Evolutionary conservation across 2,888 invertebrate species (phyloP).

Genomic region (Himalopsyche japonica): DNA sequence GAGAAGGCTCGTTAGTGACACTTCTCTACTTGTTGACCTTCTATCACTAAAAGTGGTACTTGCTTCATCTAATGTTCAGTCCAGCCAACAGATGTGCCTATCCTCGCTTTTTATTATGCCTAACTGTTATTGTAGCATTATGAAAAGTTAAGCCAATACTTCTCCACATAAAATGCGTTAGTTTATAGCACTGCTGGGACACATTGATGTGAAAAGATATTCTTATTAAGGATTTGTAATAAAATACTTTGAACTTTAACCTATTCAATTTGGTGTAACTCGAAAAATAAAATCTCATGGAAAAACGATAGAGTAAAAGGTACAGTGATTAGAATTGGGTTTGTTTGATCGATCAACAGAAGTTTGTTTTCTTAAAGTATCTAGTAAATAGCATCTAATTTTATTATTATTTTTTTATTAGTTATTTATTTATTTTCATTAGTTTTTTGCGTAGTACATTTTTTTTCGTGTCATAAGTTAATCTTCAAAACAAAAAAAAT

Average conservation of each 20-base stretch:
- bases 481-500: too few species aligned
- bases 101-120: neutral
- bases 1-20: constrained; percentile 39
- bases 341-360: too few species aligned
- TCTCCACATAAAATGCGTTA: neutral
- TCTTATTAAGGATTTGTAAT: neutral
- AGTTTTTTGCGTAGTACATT: too few species aligned
- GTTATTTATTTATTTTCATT: too few species aligned
- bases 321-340: too few species aligned
- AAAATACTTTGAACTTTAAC: neutral
- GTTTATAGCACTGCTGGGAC: neutral
- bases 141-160: neutral
- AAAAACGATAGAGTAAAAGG: too few species aligned
- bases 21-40: constrained; percentile 39
- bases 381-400: too few species aligned
- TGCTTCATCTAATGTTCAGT: neutral
- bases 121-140: neutral
- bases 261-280: too few species aligned
- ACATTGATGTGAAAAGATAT: neutral
- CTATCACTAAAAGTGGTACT: constrained; percentile 20
- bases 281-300: too few species aligned
- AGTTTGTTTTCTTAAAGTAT: too few species aligned
- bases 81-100: neutral
- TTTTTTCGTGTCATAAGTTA: too few species aligned
- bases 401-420: too few species aligned